Evolutionary conservation across 2,888 invertebrate species (phyloP), one percentile per base, ranked within the genome.

Genomic region (Coelopa pilipes): DNA sequence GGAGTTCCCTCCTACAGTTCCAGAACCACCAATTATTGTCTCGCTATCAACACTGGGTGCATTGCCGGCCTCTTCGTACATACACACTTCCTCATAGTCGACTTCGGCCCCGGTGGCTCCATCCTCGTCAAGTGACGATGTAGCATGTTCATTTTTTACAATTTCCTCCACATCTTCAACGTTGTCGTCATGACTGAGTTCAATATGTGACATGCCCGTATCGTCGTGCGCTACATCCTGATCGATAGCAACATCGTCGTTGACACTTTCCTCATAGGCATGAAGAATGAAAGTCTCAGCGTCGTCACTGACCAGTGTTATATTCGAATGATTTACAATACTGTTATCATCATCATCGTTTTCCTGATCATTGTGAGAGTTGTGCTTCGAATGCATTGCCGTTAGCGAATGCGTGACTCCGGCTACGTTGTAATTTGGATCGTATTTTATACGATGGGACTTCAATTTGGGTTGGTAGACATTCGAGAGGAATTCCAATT

Each of bases 401-500:
- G 62, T n/a, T n/a, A 50, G 19, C 46, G 12, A 55, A 24, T 59
- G 59, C 3, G 45, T 62, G 3, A 77, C 73, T 55, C 76, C 73
- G 7, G 34, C 2, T 34, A 34, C 34, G 7, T 34, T 34, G 45
- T 70, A 78, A 24, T 75, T 76, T 74, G 78, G 78, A 10, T 76
- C 78, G 63, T 71, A 71, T 65, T 71, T 71, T 12, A 55, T 4
- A 13, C 86, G 84, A 73, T 86, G 82, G 1, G 85, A 85, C 78
- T 86, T 86, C 49, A 86, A 59, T 70, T 86, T 86, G 0, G 86
- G 86, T 65, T 85, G 86, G 75, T 86, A 86, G 0, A 86, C 82
- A 72, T 73, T 85, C 7, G 85, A 84, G 0, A 86, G 80, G 55
- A 86, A 86, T 21, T 83, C 82, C 72, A 86, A 76, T 67, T 85